phyloP scores from a whole-genome alignment of 1,140 invertebrate species.

The Prorops nasuta region DNA sequence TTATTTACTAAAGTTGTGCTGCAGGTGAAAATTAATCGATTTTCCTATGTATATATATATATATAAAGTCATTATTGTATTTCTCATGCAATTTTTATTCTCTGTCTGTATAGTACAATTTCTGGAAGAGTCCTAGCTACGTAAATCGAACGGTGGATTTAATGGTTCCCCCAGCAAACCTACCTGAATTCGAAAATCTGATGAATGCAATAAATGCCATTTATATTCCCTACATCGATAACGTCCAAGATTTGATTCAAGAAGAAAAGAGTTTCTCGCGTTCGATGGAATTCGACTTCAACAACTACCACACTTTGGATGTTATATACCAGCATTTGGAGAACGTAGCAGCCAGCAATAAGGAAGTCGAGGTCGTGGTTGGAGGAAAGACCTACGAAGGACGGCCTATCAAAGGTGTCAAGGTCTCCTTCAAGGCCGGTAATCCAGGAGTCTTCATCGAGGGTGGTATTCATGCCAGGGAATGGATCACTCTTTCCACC shows the following conservation, averaged over 20 bases:
- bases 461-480: slow-evolving; percentile 70
- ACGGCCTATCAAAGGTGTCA: slow-evolving; percentile 62
- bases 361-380: slow-evolving; percentile 52
- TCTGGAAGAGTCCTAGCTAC: slow-evolving; percentile 36
- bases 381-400: slow-evolving; percentile 62
- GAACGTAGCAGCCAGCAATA: slow-evolving; percentile 46
- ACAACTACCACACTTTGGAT: slow-evolving; percentile 51
- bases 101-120: slow-evolving; percentile 30
- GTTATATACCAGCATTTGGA: slow-evolving; percentile 55
- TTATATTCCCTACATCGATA: slow-evolving; percentile 28
- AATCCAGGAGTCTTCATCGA: slow-evolving; percentile 59
- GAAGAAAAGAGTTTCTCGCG: slow-evolving; percentile 19
- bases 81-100: neutral
- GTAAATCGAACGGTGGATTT: slow-evolving; percentile 31
- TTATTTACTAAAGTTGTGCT: neutral
- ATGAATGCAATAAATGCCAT: slow-evolving; percentile 24
- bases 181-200: slow-evolving; percentile 30
- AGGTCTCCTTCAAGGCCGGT: slow-evolving; percentile 51
- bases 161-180: slow-evolving; percentile 40
- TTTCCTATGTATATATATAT: no score
- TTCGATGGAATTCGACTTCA: slow-evolving; percentile 37
- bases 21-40: neutral
- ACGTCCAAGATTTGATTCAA: slow-evolving; percentile 46
- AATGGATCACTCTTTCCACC: slow-evolving; percentile 75
- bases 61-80: no score